These are phyloP conservation scores for Chironomus tepperi DNA, from an alignment of 1,140 invertebrate species.

Conservation along the genomic window DNA sequence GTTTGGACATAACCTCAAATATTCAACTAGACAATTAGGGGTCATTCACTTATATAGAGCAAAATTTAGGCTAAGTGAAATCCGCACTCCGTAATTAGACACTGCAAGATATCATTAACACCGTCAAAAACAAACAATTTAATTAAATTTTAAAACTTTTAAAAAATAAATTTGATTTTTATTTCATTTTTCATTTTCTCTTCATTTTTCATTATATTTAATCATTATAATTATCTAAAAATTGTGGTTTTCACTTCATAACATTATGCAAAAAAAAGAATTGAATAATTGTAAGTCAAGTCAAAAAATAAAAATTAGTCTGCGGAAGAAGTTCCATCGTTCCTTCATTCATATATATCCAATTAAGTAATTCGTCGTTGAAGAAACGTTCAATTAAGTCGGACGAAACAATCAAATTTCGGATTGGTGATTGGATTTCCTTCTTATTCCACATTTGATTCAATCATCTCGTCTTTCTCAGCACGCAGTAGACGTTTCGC, in stretches of 20 bases:
- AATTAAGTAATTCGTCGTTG: background rate
- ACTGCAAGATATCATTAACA: no score
- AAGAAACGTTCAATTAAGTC: background rate
- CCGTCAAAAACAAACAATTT: background rate
- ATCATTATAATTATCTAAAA: background rate
- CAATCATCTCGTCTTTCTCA: slow-evolving; percentile 3
- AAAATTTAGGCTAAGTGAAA: background rate
- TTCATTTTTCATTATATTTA: no score
- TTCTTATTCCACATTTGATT: background rate
- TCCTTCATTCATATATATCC: background rate
- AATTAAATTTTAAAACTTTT: background rate
- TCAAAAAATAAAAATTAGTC: slow-evolving; percentile 15
- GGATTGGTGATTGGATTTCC: background rate
- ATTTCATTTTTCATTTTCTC: background rate
- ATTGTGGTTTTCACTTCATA: slow-evolving; percentile 5
- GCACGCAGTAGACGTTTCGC: background rate
- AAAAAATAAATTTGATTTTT: slow-evolving; percentile 2
- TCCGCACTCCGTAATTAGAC: no score
- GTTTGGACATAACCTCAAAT: no score
- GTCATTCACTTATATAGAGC: background rate
- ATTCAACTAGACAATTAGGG: no score
- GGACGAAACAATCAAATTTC: background rate
- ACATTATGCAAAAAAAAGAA: background rate
- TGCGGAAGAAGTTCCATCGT: background rate
- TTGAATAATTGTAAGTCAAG: background rate